phyloP scores from a whole-genome alignment of 2,888 invertebrate genomes.

The Tyria jacobaeae region DNA sequence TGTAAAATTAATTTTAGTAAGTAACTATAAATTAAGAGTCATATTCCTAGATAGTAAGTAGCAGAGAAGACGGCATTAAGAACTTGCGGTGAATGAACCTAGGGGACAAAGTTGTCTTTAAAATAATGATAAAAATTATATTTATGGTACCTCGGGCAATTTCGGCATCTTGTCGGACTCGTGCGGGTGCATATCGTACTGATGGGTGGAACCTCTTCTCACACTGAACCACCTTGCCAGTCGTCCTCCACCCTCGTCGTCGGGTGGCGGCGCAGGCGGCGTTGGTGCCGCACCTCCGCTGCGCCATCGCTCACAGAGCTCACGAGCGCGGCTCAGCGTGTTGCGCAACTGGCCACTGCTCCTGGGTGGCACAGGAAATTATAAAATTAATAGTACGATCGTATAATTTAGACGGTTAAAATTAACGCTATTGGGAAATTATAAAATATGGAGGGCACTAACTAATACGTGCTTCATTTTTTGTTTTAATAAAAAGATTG shows the following conservation, averaged over 20 bases:
- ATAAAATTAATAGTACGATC: slow-evolving; percentile 22
- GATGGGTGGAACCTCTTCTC: slow-evolving; percentile 92
- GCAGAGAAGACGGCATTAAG: too few species aligned
- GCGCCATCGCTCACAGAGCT: slow-evolving; percentile 94
- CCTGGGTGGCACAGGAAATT: slow-evolving; percentile 68
- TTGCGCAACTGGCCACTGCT: slow-evolving; percentile 93
- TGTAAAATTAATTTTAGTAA: too few species aligned
- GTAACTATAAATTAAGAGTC: too few species aligned
- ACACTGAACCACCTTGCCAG: slow-evolving; percentile 96
- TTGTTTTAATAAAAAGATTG: too few species aligned
- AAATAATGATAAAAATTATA: too few species aligned
- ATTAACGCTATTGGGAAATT: slow-evolving; percentile 13
- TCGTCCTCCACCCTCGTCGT: slow-evolving; percentile 90
- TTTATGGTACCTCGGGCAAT: slow-evolving; percentile 89
- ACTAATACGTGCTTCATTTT: not conserved
- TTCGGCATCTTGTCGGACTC: slow-evolving; percentile 91
- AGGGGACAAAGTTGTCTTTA: too few species aligned
- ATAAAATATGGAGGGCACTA: not conserved
- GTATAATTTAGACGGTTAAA: slow-evolving; percentile 21
- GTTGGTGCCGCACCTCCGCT: slow-evolving; percentile 74
- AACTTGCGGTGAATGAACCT: too few species aligned
- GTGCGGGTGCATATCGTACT: slow-evolving; percentile 89
- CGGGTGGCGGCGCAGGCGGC: slow-evolving; percentile 78
- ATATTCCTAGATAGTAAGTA: too few species aligned
- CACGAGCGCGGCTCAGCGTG: slow-evolving; percentile 93